phyloP scores from a whole-genome alignment of 2,797 vertebrate genomes.

The Nasua narica region DNA sequence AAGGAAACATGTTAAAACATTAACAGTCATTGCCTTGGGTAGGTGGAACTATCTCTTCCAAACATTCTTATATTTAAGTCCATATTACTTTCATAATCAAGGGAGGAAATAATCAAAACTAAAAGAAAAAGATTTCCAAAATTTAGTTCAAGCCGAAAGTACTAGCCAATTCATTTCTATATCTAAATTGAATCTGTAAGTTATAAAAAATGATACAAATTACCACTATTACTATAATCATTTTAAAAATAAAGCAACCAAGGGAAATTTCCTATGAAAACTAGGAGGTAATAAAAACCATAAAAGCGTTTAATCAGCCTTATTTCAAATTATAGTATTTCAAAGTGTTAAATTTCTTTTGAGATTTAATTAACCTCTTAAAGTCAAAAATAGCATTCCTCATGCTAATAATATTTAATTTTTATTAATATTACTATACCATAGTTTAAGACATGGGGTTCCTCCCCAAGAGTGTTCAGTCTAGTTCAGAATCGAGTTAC shows the following conservation, averaged over 20 bases:
- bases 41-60: background rate
- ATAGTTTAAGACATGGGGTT: background rate
- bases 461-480: background rate
- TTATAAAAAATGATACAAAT: background rate
- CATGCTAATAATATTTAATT: background rate
- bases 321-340: background rate
- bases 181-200: background rate
- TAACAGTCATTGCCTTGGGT: background rate
- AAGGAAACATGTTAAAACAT: background rate
- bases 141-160: background rate
- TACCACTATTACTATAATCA: background rate
- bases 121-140: slow-evolving; percentile 36
- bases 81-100: background rate
- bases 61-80: background rate
- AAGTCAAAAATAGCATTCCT: background rate
- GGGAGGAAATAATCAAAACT: background rate
- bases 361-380: background rate
- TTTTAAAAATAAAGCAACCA: slow-evolving; percentile 8
- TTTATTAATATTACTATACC: background rate
- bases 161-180: background rate
- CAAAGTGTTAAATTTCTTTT: background rate
- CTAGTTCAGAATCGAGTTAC: background rate
- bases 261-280: background rate
- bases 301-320: background rate
- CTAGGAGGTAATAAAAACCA: background rate